phyloP scores from a whole-genome alignment of 2,888 invertebrate genomes.

The Phymatocera aterrima region DNA sequence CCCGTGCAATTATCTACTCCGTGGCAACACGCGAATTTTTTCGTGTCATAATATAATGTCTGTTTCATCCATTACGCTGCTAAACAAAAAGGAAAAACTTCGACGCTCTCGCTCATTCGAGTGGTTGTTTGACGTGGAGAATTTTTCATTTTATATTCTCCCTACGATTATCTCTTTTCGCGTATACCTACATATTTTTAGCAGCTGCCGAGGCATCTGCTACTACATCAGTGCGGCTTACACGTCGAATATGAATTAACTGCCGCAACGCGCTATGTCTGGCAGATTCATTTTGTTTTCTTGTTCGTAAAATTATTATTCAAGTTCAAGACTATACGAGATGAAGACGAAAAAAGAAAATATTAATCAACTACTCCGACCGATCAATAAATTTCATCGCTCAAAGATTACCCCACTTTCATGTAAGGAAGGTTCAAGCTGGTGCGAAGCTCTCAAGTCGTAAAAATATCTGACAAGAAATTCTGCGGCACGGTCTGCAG shows the following conservation, averaged over 20 bases:
- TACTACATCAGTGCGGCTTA: not conserved
- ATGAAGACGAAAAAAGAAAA: not conserved
- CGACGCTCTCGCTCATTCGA: not conserved
- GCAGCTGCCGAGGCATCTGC: not conserved
- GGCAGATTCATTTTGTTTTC: too few species aligned
- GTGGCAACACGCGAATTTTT: not conserved
- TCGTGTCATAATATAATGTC: not conserved
- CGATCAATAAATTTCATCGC: conserved; percentile 1
- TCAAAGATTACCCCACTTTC: not conserved
- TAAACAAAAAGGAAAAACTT: conserved; percentile 14
- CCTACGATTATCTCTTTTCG: not conserved
- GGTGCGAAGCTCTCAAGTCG: conserved; percentile 35
- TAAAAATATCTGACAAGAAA: conserved; percentile 30
- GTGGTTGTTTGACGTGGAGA: conserved; percentile 2
- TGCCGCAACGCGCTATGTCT: not conserved
- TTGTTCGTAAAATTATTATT: not conserved
- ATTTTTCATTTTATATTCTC: not conserved
- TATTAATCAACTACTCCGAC: not conserved
- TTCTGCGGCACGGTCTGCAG: conserved; percentile 3
- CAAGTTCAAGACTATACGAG: too few species aligned
- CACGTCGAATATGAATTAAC: not conserved
- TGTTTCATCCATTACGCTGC: not conserved
- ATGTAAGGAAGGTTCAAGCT: not conserved
- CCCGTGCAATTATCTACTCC: not conserved
- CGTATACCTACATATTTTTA: not conserved